Base-by-base conservation (phyloP, 2,113 vertebrate genomes). In the Dromas ardeola region DNA sequence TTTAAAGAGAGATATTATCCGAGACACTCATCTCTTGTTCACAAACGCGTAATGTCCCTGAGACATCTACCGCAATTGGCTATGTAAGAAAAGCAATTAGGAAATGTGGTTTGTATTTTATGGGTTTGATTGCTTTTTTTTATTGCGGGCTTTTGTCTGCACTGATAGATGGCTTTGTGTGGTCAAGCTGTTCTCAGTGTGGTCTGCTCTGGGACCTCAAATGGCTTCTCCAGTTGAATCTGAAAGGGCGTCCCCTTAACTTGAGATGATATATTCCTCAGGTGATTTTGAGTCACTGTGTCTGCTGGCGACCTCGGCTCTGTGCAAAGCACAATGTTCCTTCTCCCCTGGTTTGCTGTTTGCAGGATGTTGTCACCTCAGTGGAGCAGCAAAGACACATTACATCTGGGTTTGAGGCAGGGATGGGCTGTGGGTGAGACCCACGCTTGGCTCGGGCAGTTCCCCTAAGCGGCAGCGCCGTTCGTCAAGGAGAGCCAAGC, bases 71-170 rank as follows among this genome's bases (percentile, higher is more conserved):
- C 92, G 83, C 90, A 91, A 72, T 63, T 86, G 92, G 38, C 86
- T 63, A 21, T 52, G 70, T 71, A 91, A 88, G 86, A 95, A 92
- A 94, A 92, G 79, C 90, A 90, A 96, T 95, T 90, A 95, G 90
- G 79, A 93, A 93, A 92, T 81, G 63, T 79, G 55, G 47, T 55
- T 81, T 95, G 90, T 34, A 66, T 59, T 88, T 96, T 93, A 95
- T 55, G 47, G 47, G 56, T 36, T 95, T 89, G 42, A 79, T 43
- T 47, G 67, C 38, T 17, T 69, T 91, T 62, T 94, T 71, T 88
- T 83, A 70, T 89, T 27, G 55, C 56, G 81, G 82, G 30, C 63
- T 79, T 91, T 96, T 85, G 40, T 34, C 90, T 83, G 76, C 2
- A 4, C 30, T 62, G 74, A 49, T 72, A 25, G 36, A 73, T 6